Percentiles rank a stretch among this genome's conserved stretches.
phyloP scores from a whole-genome alignment of 2,113 vertebrate genomes.

The Cochlearius cochlearius region DNA sequence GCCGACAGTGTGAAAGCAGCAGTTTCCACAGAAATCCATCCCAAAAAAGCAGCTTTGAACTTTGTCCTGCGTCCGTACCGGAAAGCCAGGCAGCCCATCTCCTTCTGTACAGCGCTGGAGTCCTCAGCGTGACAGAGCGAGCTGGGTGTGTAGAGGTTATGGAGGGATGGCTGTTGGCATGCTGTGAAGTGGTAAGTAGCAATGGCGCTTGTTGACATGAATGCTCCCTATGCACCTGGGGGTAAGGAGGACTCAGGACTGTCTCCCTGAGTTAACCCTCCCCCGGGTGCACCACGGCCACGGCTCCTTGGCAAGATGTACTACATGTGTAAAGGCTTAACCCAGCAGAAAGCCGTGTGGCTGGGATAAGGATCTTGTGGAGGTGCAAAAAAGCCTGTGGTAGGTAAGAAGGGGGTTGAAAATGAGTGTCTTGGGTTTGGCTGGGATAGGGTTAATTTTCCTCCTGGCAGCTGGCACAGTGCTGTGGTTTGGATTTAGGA shows the following conservation, averaged over 20 bases:
- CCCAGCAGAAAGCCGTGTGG: neutral
- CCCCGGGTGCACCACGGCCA: neutral
- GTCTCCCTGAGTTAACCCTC: neutral
- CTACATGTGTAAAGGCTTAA: neutral
- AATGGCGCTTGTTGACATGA: neutral
- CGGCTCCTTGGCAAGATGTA: neutral
- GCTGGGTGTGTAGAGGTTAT: neutral
- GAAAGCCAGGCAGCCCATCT: neutral
- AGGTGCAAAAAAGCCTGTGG: neutral
- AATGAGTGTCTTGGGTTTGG: neutral
- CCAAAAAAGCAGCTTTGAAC: neutral
- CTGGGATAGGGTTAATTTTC: too few species aligned
- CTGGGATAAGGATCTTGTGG: neutral
- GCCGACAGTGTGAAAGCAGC: neutral
- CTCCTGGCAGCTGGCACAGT: too few species aligned
- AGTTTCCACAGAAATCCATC: neutral
- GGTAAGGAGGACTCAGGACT: neutral
- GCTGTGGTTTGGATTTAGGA: too few species aligned
- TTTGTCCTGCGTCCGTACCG: rapidly evolving
- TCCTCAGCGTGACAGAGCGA: neutral
- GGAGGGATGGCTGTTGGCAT: rapidly evolving
- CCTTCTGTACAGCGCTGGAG: rapidly evolving
- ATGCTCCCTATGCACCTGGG: rapidly evolving
- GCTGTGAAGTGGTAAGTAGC: neutral
- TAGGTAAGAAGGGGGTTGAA: neutral